A percentile compares a stretch with the other conserved stretches of the same genome.
Evolutionary conservation across 2,888 invertebrate genomes (phyloP).

Genomic region (Entomobrya multifasciata): DNA sequence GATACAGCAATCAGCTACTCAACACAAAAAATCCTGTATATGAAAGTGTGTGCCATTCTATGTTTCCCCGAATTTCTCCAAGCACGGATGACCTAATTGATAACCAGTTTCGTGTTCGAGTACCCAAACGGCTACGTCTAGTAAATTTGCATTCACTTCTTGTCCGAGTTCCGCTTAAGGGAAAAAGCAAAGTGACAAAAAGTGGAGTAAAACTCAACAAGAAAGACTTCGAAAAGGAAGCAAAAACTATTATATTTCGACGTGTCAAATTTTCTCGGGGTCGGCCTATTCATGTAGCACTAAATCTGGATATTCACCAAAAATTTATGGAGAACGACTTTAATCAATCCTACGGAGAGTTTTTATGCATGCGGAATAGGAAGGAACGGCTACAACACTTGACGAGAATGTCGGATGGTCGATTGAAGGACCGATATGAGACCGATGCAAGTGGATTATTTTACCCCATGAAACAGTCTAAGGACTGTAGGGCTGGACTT

Average conservation of each 20-base stretch:
- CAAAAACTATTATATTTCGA: slow-evolving; percentile 62
- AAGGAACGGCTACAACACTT: slow-evolving; percentile 69
- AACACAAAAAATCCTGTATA: slow-evolving; percentile 69
- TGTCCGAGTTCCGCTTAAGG: slow-evolving; percentile 49
- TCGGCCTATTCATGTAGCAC: slow-evolving; percentile 69
- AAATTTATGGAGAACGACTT: slow-evolving; percentile 76
- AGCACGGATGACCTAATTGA: slow-evolving; percentile 70
- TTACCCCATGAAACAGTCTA: slow-evolving; percentile 38
- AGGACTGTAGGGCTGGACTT: slow-evolving; percentile 54
- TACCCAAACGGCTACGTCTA: slow-evolving; percentile 69
- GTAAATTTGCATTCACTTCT: slow-evolving; percentile 72
- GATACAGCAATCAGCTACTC: slow-evolving; percentile 73
- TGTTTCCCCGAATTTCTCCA: slow-evolving; percentile 74
- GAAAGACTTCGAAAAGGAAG: slow-evolving; percentile 58
- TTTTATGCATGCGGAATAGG: slow-evolving; percentile 70
- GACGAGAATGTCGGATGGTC: slow-evolving; percentile 67
- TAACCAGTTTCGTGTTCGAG: slow-evolving; percentile 59
- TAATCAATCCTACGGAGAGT: slow-evolving; percentile 76
- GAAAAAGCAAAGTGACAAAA: background rate
- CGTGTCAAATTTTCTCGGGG: slow-evolving; percentile 73
- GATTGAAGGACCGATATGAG: slow-evolving; percentile 72
- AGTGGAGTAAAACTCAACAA: background rate
- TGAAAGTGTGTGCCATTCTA: slow-evolving; percentile 73
- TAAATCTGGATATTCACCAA: slow-evolving; percentile 76
- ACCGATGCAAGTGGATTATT: slow-evolving; percentile 67